phyloP scores from a whole-genome alignment of 2,888 invertebrate genomes.

The Trachelus iudaicus region DNA sequence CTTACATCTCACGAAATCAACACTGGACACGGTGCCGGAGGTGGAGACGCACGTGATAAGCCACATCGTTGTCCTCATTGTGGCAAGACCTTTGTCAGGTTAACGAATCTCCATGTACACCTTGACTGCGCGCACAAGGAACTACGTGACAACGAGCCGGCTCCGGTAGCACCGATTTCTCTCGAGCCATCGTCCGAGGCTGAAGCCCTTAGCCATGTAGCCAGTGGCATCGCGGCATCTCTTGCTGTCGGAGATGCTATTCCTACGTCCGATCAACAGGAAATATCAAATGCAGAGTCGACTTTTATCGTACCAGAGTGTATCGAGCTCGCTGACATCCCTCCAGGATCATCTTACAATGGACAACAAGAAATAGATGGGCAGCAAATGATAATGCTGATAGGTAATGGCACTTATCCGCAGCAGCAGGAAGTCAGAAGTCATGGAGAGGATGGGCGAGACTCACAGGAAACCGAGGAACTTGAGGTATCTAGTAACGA shows the following conservation, averaged over 20 bases:
- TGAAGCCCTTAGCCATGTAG: constrained; percentile 69
- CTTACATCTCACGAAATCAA: constrained; percentile 55
- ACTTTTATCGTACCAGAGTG: constrained; percentile 50
- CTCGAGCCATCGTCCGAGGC: constrained; percentile 69
- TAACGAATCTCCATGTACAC: constrained; percentile 73
- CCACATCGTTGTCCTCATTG: constrained; percentile 78
- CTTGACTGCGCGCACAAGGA: constrained; percentile 55
- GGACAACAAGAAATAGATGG: constrained; percentile 62
- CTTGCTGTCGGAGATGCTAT: constrained; percentile 68
- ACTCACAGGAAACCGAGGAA: constrained; percentile 50
- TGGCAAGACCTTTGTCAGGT: constrained; percentile 77
- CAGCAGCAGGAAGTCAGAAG: constrained; percentile 25
- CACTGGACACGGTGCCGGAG: constrained; percentile 45
- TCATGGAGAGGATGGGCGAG: constrained; percentile 30
- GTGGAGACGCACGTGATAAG: constrained; percentile 44
- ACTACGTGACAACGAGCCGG: constrained; percentile 24
- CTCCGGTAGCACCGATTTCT: constrained; percentile 37
- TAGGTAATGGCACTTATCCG: constrained; percentile 51
- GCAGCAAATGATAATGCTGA: constrained; percentile 60
- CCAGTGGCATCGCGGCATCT: constrained; percentile 71
- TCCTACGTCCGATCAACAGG: constrained; percentile 71
- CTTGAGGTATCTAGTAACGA: constrained; percentile 51
- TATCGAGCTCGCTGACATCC: constrained; percentile 41
- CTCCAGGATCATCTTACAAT: constrained; percentile 49
- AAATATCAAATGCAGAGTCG: constrained; percentile 39